Base-by-base conservation (phyloP, 1,140 invertebrate genomes). In the Atta texana region DNA sequence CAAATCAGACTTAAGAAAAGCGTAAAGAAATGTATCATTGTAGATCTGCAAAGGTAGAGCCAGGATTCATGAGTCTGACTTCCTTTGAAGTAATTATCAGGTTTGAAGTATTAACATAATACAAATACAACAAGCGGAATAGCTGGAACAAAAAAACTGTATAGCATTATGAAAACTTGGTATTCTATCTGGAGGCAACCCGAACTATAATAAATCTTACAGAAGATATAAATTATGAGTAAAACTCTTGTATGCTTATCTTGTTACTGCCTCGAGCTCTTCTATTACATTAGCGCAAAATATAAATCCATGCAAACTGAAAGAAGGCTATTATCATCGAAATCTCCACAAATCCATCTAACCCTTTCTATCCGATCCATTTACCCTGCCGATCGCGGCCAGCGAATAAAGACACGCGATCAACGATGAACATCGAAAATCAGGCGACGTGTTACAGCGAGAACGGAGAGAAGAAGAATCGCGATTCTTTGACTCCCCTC, bases 361-460 rank as follows among this genome's bases (percentile, higher is more conserved):
- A 72, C 51, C 78, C 51, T 57, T 81, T 51, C 51, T 10, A 21
- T 44, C 66, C 21, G 78, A 69, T 81, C 78, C 34, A 81, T 72
- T 81, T 72, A 57, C 6, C 34, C 21, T n/a, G 51, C 34, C 69
- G 39, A 84, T 74, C 80, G 69, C 69, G 69, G 55, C 49, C 69
- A 53, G 18, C 53, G 55, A 61, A 53, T 89, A 77, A 89, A 59
- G 81, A 89, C 61, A 75, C 80, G 88, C 77, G 66, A 90, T 88
- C 68, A 55, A 61, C 51, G 84, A 12, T 44, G 55, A 64, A 24
- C 21, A 59, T 66, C 39, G 68, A 59, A 8, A 76, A 84, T 84
- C 49, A 2, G 0, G 28, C 28, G 28, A 31, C 28, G 28, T 3
- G 28, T 31, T 31, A 31, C 28, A 31, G 28, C 28, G 28, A 31